phyloP scores from a whole-genome alignment of 2,888 invertebrate genomes.

The Nesidiocoris tenuis region DNA sequence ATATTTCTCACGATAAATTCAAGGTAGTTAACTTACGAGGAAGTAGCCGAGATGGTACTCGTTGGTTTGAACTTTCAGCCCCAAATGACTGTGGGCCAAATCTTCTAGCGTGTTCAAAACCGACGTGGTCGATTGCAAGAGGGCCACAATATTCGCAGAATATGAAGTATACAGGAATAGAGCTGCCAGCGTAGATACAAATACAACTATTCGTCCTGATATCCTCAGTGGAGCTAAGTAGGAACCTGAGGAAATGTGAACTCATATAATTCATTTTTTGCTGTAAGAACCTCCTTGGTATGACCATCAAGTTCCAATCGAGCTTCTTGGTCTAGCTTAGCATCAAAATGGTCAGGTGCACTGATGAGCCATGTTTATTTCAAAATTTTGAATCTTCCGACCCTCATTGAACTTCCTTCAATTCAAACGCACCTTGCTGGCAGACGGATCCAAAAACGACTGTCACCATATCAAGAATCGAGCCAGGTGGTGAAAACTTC shows the following conservation, averaged over 20 bases:
- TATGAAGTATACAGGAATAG: slow-evolving; percentile 74
- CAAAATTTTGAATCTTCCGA: too few species aligned
- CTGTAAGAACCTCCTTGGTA: not conserved
- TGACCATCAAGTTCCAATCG: too few species aligned
- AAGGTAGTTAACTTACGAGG: not conserved
- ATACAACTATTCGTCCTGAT: slow-evolving; percentile 63
- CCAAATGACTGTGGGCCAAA: slow-evolving; percentile 65
- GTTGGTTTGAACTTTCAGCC: slow-evolving; percentile 67
- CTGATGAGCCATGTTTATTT: too few species aligned
- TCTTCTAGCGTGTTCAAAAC: slow-evolving; percentile 66
- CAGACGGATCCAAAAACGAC: slow-evolving; percentile 63
- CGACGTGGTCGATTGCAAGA: slow-evolving; percentile 70
- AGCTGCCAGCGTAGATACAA: slow-evolving; percentile 63
- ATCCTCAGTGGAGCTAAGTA: slow-evolving; percentile 57
- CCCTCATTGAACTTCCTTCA: too few species aligned
- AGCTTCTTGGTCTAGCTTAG: too few species aligned
- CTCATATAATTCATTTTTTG: not conserved
- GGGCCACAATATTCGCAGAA: slow-evolving; percentile 72
- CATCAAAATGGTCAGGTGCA: too few species aligned
- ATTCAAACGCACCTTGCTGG: slow-evolving; percentile 66
- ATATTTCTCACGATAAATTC: not conserved
- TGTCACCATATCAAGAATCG: slow-evolving; percentile 56
- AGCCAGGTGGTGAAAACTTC: not conserved
- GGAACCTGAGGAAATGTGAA: slow-evolving; percentile 54
- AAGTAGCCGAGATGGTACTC: slow-evolving; percentile 59